Conservation (phyloP, 2,113 vertebrate species). For the Rhineura floridana region DNA sequence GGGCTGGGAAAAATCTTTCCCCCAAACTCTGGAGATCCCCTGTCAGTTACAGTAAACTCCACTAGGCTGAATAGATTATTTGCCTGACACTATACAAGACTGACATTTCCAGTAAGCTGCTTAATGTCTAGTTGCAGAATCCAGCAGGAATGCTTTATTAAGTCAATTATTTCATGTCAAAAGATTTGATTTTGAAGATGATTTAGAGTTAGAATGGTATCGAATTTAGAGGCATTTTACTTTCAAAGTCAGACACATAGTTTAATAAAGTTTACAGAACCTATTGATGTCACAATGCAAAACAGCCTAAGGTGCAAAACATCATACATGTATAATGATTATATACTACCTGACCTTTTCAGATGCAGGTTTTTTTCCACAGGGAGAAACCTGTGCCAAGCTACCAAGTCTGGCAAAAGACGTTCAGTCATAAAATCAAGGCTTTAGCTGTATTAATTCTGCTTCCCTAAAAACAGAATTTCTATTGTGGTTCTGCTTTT, state of each 20-base stretch:
- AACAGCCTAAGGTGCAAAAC: background rate
- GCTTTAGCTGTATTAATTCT: slow-evolving; percentile 9
- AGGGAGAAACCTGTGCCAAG: background rate
- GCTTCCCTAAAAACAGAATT: background rate
- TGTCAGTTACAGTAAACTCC: background rate
- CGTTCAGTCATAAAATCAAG: background rate
- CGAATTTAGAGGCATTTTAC: background rate
- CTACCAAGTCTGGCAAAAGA: background rate
- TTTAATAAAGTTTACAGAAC: background rate
- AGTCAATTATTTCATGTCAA: background rate
- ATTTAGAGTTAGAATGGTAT: background rate
- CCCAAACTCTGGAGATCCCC: background rate
- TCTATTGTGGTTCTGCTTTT: slow-evolving; percentile 6
- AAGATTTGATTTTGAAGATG: background rate
- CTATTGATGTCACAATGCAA: background rate
- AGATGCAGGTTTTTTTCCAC: fast-evolving
- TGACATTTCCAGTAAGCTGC: background rate
- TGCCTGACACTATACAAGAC: background rate
- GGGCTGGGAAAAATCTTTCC: background rate
- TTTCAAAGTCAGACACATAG: background rate
- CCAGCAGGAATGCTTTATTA: background rate
- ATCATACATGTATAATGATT: background rate
- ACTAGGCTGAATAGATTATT: background rate
- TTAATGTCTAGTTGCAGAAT: background rate
- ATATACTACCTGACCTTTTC: background rate